Evolutionary conservation across 2,888 invertebrate genomes (phyloP).

Genomic region (Tupiocoris notatus): DNA sequence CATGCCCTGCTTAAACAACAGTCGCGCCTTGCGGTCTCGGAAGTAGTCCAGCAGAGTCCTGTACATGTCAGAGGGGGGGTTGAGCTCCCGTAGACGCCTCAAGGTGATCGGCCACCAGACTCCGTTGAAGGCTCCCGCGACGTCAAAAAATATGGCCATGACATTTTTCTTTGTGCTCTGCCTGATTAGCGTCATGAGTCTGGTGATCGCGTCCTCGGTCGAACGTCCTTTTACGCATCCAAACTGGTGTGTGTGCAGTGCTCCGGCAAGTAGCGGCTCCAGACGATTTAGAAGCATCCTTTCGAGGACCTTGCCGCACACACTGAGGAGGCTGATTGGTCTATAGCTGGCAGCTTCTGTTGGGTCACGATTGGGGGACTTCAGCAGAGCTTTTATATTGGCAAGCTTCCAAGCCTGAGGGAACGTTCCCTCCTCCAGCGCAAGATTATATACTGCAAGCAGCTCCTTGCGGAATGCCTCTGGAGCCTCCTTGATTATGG

Average conservation of each 20-base stretch:
- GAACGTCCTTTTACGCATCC: neutral
- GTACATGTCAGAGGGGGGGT: too few relatives aligned
- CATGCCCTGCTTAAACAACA: too few relatives aligned
- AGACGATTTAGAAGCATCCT: neutral
- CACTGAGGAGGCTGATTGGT: too few relatives aligned
- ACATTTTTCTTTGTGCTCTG: neutral
- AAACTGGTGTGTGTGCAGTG: neutral
- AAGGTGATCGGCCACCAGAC: slow-evolving; percentile 8
- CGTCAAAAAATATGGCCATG: neutral
- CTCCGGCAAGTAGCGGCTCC: neutral
- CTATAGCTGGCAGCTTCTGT: too few relatives aligned
- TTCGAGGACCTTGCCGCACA: neutral
- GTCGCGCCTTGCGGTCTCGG: too few relatives aligned
- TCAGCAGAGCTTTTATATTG: too few relatives aligned
- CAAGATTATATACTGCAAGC: neutral
- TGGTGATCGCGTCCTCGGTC: neutral
- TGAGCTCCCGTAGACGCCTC: too few relatives aligned
- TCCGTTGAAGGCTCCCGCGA: slow-evolving; percentile 2
- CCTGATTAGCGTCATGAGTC: neutral
- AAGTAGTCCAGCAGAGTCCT: too few relatives aligned
- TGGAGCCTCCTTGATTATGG: neutral
- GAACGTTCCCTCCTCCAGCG: neutral
- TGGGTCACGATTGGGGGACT: too few relatives aligned
- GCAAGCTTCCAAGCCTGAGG: too few relatives aligned
- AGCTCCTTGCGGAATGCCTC: neutral